Percentiles rank a stretch among this genome's conserved stretches.
These are phyloP conservation scores for Tinamus major DNA, from an alignment of 2,797 vertebrate genomes.

Conservation along the genomic window DNA sequence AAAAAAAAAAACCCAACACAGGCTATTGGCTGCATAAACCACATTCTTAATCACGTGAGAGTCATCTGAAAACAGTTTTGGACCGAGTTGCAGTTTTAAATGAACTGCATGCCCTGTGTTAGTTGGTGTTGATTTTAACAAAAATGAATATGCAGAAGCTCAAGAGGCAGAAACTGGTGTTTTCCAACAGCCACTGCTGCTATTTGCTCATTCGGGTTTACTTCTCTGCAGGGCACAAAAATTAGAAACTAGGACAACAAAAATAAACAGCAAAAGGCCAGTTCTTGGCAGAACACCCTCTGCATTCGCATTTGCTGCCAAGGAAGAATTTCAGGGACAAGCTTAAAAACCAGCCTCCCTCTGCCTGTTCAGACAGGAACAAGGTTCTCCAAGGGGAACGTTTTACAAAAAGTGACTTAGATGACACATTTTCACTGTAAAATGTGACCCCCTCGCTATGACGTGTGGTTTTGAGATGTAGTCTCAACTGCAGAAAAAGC, in stretches of 20 bases:
- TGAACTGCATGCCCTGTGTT: neutral
- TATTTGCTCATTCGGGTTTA: neutral
- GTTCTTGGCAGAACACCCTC: neutral
- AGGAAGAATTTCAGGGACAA: neutral
- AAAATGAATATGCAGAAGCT: neutral
- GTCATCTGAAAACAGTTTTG: neutral
- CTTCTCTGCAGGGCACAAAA: neutral
- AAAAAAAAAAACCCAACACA: neutral
- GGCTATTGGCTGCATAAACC: neutral
- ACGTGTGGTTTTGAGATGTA: neutral
- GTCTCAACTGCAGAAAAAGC: neutral
- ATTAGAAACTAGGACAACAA: neutral
- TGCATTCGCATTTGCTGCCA: neutral
- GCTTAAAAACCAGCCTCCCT: neutral
- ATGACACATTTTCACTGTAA: fast-evolving
- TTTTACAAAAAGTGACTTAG: neutral
- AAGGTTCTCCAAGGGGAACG: neutral
- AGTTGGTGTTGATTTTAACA: neutral
- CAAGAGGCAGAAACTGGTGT: neutral
- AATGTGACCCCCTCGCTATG: neutral
- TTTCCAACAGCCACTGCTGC: neutral
- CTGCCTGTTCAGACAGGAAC: neutral
- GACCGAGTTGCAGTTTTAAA: neutral
- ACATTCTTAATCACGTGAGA: neutral
- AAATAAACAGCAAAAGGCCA: neutral